phyloP scores from a whole-genome alignment of 2,888 invertebrate genomes.

The Patella ulyssiponensis region DNA sequence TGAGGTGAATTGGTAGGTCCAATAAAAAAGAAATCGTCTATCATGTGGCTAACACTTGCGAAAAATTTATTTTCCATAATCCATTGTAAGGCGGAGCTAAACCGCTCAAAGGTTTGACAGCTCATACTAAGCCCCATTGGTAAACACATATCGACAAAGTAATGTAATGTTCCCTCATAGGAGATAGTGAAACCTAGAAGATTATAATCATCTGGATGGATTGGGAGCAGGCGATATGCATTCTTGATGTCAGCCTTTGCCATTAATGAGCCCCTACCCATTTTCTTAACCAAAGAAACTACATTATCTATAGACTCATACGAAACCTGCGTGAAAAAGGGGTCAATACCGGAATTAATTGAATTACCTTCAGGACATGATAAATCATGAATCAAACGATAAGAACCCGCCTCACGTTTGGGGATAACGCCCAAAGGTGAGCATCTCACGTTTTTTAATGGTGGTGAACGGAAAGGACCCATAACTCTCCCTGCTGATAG shows the following conservation, averaged over 20 bases:
- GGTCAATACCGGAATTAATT: not conserved
- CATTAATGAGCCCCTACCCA: not conserved
- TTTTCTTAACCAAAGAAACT: not conserved
- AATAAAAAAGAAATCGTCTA: not conserved
- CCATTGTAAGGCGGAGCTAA: conserved; percentile 16
- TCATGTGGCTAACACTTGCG: not conserved
- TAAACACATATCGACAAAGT: conserved; percentile 8
- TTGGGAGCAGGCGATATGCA: not conserved
- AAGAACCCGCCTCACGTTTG: not conserved
- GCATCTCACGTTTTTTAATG: not conserved
- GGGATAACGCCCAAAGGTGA: not conserved
- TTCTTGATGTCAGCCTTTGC: conserved; percentile 13
- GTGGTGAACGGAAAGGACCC: not conserved
- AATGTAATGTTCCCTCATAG: not conserved
- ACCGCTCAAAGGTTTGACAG: conserved; percentile 1
- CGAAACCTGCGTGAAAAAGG: not conserved
- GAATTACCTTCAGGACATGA: not conserved
- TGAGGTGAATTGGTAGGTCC: not conserved
- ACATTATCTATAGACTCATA: conserved; percentile 2
- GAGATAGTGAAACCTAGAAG: not conserved
- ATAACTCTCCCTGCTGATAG: too few species aligned
- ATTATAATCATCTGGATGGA: too few species aligned
- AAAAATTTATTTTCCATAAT: not conserved
- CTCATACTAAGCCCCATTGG: conserved; percentile 9
- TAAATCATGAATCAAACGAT: not conserved